phyloP scores from a whole-genome alignment of 2,113 vertebrate genomes.

The Myiopsitta monachus region DNA sequence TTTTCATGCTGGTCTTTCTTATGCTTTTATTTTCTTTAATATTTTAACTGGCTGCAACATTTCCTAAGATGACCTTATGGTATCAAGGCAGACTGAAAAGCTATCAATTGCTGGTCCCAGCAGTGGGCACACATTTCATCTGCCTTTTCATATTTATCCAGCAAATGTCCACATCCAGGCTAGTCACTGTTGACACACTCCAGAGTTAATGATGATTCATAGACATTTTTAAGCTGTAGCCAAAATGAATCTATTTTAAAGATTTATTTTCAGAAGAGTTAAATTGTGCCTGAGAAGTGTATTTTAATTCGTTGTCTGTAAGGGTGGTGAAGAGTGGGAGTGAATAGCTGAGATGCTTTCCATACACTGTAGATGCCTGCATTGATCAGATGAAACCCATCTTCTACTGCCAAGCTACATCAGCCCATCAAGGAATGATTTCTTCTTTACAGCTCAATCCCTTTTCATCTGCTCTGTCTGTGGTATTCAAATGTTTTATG shows the following conservation, averaged over 20 bases:
- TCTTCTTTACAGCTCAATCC: conserved; percentile 41
- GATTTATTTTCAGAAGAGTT: background rate
- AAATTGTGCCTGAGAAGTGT: background rate
- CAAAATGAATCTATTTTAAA: background rate
- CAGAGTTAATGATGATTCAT: background rate
- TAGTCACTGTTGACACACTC: background rate
- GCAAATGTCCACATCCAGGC: background rate
- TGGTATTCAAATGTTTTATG: conserved; percentile 53
- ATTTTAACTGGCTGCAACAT: background rate
- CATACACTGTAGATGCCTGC: background rate
- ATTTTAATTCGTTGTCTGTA: background rate
- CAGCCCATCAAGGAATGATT: conserved; percentile 45
- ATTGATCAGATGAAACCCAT: conserved; percentile 34
- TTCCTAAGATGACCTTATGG: background rate
- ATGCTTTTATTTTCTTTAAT: background rate
- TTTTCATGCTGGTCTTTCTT: background rate
- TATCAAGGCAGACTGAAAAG: background rate
- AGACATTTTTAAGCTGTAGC: background rate
- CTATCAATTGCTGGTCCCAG: background rate
- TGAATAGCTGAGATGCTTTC: background rate
- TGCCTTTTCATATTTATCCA: background rate
- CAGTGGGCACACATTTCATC: background rate
- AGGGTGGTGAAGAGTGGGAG: background rate
- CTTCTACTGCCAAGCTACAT: conserved; percentile 47
- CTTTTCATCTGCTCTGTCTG: conserved; percentile 54